phyloP scores from a whole-genome alignment of 2,113 vertebrate species.

The Onychorhynchus coronatus region DNA sequence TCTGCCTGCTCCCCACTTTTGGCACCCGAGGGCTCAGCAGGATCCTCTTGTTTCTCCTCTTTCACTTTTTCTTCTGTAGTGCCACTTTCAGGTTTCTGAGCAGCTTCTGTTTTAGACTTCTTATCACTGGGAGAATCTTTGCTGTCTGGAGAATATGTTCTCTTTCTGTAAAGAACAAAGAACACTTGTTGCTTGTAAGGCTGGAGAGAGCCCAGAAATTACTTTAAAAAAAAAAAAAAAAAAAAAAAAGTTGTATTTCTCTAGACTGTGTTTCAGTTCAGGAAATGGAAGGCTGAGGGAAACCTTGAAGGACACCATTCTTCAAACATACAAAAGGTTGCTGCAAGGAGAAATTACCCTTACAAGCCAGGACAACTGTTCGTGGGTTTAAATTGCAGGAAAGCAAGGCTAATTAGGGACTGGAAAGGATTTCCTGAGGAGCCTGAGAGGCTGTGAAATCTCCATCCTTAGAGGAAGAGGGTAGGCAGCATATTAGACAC shows the following conservation, averaged over 20 bases:
- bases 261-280: neutral
- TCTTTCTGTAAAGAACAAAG: constrained; percentile 68
- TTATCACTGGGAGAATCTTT: constrained; percentile 79
- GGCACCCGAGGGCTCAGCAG: constrained; percentile 58
- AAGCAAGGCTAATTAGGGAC: neutral
- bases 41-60: constrained; percentile 74
- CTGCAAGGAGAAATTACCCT: neutral
- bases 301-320: neutral
- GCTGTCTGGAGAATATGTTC: constrained; percentile 79
- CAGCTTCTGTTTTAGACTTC: constrained; percentile 73
- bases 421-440: constrained; percentile 2
- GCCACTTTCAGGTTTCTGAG: constrained; percentile 70
- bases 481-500: neutral
- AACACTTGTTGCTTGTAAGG: neutral
- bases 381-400: neutral
- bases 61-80: constrained; percentile 71
- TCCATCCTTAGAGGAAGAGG: neutral
- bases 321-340: neutral
- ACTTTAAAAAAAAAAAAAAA: neutral
- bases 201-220: neutral
- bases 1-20: constrained; percentile 73
- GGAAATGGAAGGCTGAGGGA: neutral
- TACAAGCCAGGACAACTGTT: neutral
- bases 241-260: neutral
- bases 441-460: neutral